Base-by-base conservation (phyloP, 2,797 vertebrate genomes). In the Clarias pachynema region DNA sequence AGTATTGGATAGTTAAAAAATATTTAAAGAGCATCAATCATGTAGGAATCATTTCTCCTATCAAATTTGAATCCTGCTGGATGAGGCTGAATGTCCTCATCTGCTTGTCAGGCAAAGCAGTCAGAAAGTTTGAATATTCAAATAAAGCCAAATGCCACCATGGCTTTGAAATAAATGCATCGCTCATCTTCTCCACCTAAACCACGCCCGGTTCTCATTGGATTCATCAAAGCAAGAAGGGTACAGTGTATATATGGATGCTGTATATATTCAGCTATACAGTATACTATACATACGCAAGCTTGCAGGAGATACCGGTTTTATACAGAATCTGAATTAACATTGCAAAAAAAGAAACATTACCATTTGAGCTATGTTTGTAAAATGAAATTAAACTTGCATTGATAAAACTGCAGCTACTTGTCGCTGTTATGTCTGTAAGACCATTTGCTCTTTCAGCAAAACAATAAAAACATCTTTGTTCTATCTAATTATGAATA, bases 101-200 rank as follows among this genome's bases (percentile, higher is more conserved):
- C 57, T 74, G 60, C 70, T 63, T 83, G 65, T 68, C 69, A 87
- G 84, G 87, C 87, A 88, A 86, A 88, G 69, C 84, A 88, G 81
- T 44, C 66, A 56, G 81, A 75, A 29, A 85, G 85, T 94, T 90
- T 92, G 89, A 93, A 92, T 94, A 94, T 93, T 93, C 91, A 93
- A 94, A 92, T 86, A 84, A 86, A 88, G 85, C 89, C 86, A 85
- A 62, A 80, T 86, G 89, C 60, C 85, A 77, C 84, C 75, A 89
- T 87, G 86, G 82, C 86, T 91, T 78, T 84, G 84, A 57, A 81
- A 34, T 53, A 16, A 82, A 56, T 16, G 29, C 31, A 70, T 20
- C n/a, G 26, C 62, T 65, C 40, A 20, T 63, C 4, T 44, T 63
- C 60, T 18, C 22, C 24, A 18, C 59, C n/a, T 53, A 49, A 29